phyloP scores from a whole-genome alignment of 2,888 invertebrate genomes.

The Blomia tropicalis region DNA sequence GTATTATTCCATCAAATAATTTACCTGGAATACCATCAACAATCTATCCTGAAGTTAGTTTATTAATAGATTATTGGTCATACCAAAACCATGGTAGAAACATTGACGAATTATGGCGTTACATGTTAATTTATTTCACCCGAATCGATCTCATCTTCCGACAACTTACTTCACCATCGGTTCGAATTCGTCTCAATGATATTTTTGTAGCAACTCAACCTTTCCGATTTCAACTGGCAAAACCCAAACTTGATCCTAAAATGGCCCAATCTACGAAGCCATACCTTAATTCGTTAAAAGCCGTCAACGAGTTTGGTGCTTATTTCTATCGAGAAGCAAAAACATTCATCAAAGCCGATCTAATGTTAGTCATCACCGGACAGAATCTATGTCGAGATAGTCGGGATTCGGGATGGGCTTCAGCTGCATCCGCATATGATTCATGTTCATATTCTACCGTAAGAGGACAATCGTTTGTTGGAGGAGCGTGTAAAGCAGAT shows the following conservation, averaged over 20 bases:
- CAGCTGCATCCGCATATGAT: neutral
- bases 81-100: neutral
- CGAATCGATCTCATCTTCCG: neutral
- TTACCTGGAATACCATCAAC: too few species aligned
- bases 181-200: neutral
- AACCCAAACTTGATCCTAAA: neutral
- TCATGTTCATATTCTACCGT: slow-evolving; percentile 6
- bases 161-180: neutral
- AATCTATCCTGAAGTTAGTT: neutral
- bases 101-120: neutral
- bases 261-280: neutral
- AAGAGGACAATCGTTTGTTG: slow-evolving; percentile 1
- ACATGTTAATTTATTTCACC: neutral
- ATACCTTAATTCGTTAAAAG: neutral
- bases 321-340: neutral
- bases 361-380: slow-evolving; percentile 5
- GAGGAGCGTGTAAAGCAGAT: slow-evolving; percentile 1
- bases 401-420: neutral
- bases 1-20: neutral
- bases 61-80: neutral
- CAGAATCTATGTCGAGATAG: neutral
- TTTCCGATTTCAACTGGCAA: neutral
- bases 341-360: neutral
- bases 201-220: slow-evolving; percentile 1
- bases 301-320: neutral